Evolutionary conservation across 2,113 vertebrate species (phyloP), one percentile per base, ranked within the genome.

Genomic region (Fukomys damarensis): DNA sequence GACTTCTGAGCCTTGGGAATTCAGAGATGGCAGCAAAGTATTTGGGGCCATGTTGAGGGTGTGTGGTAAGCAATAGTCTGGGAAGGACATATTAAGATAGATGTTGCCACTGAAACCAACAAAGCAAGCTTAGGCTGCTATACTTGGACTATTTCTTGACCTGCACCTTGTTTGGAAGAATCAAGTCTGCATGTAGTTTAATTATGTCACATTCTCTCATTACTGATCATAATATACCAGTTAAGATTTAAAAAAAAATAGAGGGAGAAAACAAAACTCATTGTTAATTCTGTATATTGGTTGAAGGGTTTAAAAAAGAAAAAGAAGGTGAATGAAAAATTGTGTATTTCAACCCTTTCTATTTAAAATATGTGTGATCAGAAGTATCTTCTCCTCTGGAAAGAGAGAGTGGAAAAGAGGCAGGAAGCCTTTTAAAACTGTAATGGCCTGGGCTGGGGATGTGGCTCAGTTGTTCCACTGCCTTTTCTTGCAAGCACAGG

Each of bases 371-470:
- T 83, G 5, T 65, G 59, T 11, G 2, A 76, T 56, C 86, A 94
- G 24, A 46, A 88, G 2, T 91, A 56, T 58, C 54, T 76, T 5
- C 13, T 1, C 10, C 7, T 58, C 30, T 61, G 63, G n/a, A n/a
- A n/a, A 92, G n/a, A 94, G 81, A 72, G 16, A 93, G 16, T 38
- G n/a, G 87, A 65, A 95, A 94, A 79, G 63, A 79, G 85, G 3
- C 38, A 89, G 14, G 52, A 16, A 89, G 19, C 20, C 12, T 26
- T 97, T 95, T 43, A 83, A 91, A 86, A 90, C 35, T 66, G 35
- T 70, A 91, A 26, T 58, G 19, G 49, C 46, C 88, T n/a, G n/a
- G n/a, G n/a, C n/a, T n/a, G n/a, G n/a, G n/a, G n/a, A n/a, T n/a
- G n/a, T n/a, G n/a, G n/a, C n/a, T n/a, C n/a, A n/a, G n/a, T n/a